Conservation (phyloP, 1,140 invertebrate genomes). For the Diabrotica virgifera region DNA sequence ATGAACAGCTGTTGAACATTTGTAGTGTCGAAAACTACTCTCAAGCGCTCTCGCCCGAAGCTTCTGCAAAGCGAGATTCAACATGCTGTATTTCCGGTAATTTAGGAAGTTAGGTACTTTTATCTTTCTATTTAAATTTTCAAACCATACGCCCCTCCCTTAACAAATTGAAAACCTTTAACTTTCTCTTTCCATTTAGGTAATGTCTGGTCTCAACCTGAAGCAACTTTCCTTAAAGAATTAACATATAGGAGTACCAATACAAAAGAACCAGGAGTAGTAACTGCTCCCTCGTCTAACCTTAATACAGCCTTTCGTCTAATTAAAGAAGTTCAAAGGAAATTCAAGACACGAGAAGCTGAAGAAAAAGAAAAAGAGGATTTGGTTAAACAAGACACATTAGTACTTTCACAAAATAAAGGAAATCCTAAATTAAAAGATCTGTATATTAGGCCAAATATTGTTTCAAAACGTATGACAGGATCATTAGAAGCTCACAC, state of each 20-base stretch:
- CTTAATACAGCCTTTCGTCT: slow-evolving; percentile 94
- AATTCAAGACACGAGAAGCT: slow-evolving; percentile 95
- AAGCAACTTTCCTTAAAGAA: slow-evolving; percentile 98
- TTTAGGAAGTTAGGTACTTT: too few species aligned
- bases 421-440: slow-evolving; percentile 99
- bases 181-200: slow-evolving; percentile 48
- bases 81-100: too few species aligned
- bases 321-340: slow-evolving; percentile 99
- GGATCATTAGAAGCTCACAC: slow-evolving; percentile 92
- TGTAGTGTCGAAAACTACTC: too few species aligned
- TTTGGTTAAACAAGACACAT: slow-evolving; percentile 97
- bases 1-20: too few species aligned
- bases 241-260: slow-evolving; percentile 98
- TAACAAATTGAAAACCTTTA: too few species aligned
- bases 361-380: slow-evolving; percentile 98
- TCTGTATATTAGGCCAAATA: slow-evolving; percentile 97
- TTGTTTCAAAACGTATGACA: slow-evolving; percentile 96
- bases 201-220: slow-evolving; percentile 80
- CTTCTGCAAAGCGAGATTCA: too few species aligned
- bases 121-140: too few species aligned
- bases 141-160: too few species aligned
- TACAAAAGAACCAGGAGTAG: slow-evolving; percentile 95
- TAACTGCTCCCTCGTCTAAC: slow-evolving; percentile 92
- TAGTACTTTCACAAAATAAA: slow-evolving; percentile 94
- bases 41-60: too few species aligned